These are phyloP conservation scores for Promerops cafer DNA, from an alignment of 2,113 vertebrate genomes.

Conservation along the genomic window DNA sequence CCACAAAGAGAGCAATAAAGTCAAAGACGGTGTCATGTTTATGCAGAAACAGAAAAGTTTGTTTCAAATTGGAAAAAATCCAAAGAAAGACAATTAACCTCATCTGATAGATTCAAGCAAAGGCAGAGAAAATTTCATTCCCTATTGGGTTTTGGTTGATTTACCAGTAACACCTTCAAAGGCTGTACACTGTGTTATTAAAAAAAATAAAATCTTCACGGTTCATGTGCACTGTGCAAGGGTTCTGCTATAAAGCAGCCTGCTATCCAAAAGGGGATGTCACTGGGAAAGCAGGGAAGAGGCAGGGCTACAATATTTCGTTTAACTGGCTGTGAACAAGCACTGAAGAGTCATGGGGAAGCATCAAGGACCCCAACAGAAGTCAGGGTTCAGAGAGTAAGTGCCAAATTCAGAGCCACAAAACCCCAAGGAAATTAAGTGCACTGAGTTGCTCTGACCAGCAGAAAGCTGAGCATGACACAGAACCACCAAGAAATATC, in stretches of 20 bases:
- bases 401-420: background rate
- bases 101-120: background rate
- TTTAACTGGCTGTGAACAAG: background rate
- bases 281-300: background rate
- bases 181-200: background rate
- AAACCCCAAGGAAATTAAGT: background rate
- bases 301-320: background rate
- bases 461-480: background rate
- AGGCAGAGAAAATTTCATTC: background rate
- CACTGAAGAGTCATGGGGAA: background rate
- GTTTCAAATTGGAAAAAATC: background rate
- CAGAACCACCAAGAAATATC: background rate
- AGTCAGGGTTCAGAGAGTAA: background rate
- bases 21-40: rapidly evolving
- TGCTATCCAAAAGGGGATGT: background rate
- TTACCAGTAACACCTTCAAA: background rate
- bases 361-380: background rate
- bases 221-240: background rate
- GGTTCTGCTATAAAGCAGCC: background rate
- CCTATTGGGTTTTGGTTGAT: background rate
- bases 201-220: background rate
- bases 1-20: background rate
- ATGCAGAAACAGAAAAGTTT: background rate
- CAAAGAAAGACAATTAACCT: background rate
- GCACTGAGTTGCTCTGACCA: background rate